Percentiles rank a stretch among this genome's conserved stretches.
Conservation (phyloP, 2,888 invertebrate genomes). For the Hydroisotoma schaefferi region DNA sequence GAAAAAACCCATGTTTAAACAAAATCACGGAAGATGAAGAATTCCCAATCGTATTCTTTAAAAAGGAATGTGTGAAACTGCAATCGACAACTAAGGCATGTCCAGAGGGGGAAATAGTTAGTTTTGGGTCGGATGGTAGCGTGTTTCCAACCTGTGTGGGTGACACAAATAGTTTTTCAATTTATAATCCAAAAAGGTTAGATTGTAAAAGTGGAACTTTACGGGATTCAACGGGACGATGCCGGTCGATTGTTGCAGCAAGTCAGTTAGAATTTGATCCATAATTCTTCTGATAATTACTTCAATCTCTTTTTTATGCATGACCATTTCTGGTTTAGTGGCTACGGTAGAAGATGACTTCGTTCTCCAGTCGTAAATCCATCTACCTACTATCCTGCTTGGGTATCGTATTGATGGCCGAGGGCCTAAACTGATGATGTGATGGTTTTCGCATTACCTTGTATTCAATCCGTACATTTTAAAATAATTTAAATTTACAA, state of each 20-base stretch:
- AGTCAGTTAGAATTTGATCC: conserved; percentile 10
- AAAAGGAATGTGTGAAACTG: conserved; percentile 20
- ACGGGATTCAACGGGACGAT: conserved; percentile 28
- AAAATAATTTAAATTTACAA: no score
- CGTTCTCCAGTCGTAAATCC: no score
- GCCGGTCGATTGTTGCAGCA: conserved; percentile 13
- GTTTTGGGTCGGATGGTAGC: background rate
- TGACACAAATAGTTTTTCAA: background rate
- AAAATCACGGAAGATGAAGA: conserved; percentile 7
- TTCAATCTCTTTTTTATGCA: background rate
- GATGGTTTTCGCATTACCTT: no score
- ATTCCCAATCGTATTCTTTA: conserved; percentile 18
- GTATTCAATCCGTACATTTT: no score
- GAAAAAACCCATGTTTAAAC: conserved; percentile 19
- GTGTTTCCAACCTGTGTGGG: conserved; percentile 3
- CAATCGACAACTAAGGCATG: background rate
- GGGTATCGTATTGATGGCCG: no score
- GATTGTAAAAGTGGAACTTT: conserved; percentile 26
- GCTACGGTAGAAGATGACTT: no score
- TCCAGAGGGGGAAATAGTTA: background rate
- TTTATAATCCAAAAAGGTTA: conserved; percentile 1
- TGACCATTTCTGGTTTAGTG: no score
- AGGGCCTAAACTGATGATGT: no score
- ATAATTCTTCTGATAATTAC: background rate
- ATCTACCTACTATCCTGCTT: no score